A percentile compares a stretch with the other conserved stretches of the same genome.
Evolutionary conservation across 2,797 vertebrate species (phyloP).

Genomic region (Ctenochaetus hawaiiensis): DNA sequence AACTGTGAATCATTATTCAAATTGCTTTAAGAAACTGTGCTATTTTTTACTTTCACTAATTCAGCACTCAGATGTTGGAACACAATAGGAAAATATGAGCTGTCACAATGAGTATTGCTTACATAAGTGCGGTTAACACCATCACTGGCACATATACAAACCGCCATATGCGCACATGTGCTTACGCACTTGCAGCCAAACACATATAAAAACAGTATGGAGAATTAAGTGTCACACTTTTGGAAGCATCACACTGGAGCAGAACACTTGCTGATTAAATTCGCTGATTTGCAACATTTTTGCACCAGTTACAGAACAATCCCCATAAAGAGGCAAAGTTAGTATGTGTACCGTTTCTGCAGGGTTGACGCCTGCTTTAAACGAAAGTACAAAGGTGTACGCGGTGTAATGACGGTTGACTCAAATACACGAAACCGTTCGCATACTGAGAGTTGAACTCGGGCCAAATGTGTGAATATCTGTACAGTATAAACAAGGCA

Average conservation of each 20-base stretch:
- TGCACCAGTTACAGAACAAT: too few species aligned
- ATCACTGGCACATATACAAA: background rate
- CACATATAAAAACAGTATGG: background rate
- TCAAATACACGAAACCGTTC: too few species aligned
- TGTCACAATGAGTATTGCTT: conserved; percentile 47
- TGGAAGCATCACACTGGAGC: conserved; percentile 7
- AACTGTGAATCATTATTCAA: conserved; percentile 51
- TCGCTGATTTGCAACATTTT: too few species aligned
- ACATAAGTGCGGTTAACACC: conserved; percentile 72
- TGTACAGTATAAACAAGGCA: too few species aligned
- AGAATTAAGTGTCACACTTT: conserved; percentile 2
- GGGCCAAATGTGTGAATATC: too few species aligned
- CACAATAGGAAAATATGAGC: conserved; percentile 59
- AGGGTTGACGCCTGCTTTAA: too few species aligned
- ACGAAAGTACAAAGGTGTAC: too few species aligned
- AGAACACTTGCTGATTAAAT: too few species aligned
- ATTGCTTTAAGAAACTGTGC: conserved; percentile 34
- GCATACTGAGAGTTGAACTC: too few species aligned
- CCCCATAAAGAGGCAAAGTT: too few species aligned
- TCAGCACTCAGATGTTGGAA: conserved; percentile 50
- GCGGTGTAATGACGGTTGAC: too few species aligned
- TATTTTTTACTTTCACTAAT: conserved; percentile 59
- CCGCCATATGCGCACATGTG: conserved; percentile 11
- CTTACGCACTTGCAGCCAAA: conserved; percentile 49
- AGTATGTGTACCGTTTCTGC: too few species aligned